phyloP scores from a whole-genome alignment of 2,113 vertebrate species.

The Pimephales promelas region DNA sequence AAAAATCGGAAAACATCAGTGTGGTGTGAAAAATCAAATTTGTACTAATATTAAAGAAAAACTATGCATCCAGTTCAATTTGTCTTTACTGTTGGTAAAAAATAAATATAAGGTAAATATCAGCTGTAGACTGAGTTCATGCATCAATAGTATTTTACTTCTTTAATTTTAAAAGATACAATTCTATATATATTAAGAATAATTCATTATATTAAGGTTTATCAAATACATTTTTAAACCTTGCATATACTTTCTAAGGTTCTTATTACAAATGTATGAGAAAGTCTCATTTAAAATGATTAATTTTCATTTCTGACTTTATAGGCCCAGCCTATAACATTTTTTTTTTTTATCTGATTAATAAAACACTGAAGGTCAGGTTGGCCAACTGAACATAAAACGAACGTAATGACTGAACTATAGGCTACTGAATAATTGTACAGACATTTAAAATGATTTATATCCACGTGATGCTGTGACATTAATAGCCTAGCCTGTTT shows the following conservation, averaged over 20 bases:
- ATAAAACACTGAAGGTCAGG: neutral
- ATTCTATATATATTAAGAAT: neutral
- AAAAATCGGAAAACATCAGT: neutral
- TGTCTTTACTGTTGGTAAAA: neutral
- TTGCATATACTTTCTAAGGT: neutral
- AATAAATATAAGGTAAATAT: neutral
- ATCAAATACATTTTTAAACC: neutral
- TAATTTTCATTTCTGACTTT: neutral
- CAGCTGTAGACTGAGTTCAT: neutral
- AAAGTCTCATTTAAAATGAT: too few relatives aligned
- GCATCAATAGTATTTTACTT: neutral
- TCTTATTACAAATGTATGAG: too few relatives aligned
- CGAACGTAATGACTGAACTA: neutral
- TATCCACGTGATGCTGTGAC: slow-evolving; percentile 13
- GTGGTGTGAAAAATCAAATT: neutral
- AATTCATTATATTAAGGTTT: neutral
- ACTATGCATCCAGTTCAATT: neutral
- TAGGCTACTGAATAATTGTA: neutral
- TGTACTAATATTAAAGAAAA: neutral
- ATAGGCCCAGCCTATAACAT: neutral
- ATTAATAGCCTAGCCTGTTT: slow-evolving; percentile 9
- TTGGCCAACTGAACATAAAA: neutral
- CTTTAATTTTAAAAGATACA: neutral
- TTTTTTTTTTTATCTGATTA: neutral
- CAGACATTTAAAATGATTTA: neutral